Evolutionary conservation across 2,888 invertebrate genomes (phyloP), one percentile per base, ranked within the genome.

Genomic region (Drosophila gaucha): DNA sequence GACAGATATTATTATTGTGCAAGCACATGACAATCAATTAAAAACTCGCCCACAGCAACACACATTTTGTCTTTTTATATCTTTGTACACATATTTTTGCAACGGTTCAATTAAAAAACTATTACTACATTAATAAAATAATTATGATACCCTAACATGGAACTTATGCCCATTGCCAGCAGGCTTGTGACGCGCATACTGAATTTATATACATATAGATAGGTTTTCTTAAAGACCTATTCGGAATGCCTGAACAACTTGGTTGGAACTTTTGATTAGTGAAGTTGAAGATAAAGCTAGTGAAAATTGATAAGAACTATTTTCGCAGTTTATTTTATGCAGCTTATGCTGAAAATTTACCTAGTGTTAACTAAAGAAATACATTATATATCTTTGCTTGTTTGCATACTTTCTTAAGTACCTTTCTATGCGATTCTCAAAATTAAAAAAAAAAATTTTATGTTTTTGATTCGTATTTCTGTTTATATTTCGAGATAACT

Each of bases 51-150:
- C 70, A 79, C 86, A 63, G 28, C 41, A 33, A 43, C 51, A 46
- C 24, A 65, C 35, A 51, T 5, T 31, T 30, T 20, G 31, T 14
- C 10, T 18, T 44, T 44, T 28, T 28, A 28, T 9, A 20, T 8
- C 20, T 75, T 87, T 85, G 74, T 82, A 83, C 84, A 75, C 76
- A 20, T 8, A 31, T 75, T 87, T 85, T 76, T 82, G 86, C 84
- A 75, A 78, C 80, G 82, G 67, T 75, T 88, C 88, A 88, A 88
- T 89, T 88, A 89, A 74, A 86, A 82, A 76, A 62, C 87, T 69
- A 86, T 86, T 76, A 74, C 66, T 69, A 66, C 59, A 70, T 62
- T 65, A 58, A 73, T 66, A 43, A 66, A 57, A 51, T 77, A 50
- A 67, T 70, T 64, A 44, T 24, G 12, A 31, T 65, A 46, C 68